Percentiles rank a stretch among this genome's conserved stretches.
Evolutionary conservation across 2,797 vertebrate genomes (phyloP).

Genomic region (Myotis findleyi): DNA sequence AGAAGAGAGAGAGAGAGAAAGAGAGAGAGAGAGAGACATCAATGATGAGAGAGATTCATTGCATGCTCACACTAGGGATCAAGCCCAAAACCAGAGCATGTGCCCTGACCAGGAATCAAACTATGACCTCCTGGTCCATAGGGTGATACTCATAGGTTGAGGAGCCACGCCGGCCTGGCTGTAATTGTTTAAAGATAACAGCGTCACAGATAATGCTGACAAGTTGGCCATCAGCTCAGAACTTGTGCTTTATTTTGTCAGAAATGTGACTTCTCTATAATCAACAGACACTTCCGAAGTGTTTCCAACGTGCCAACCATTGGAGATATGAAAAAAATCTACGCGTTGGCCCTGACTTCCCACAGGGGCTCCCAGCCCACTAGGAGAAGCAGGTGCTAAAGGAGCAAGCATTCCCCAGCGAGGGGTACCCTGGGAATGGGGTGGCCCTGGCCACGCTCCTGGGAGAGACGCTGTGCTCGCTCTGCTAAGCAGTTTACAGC

Average conservation of each 20-base stretch:
- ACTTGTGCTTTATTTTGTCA: background rate
- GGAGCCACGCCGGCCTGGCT: background rate
- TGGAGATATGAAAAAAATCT: background rate
- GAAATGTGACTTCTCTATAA: background rate
- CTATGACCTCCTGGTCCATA: too few species aligned
- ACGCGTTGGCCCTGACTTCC: too few species aligned
- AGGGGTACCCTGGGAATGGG: background rate
- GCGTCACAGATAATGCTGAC: background rate
- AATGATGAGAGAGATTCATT: too few species aligned
- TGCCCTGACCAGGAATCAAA: too few species aligned
- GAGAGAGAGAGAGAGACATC: too few species aligned
- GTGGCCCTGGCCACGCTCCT: slow-evolving; percentile 58
- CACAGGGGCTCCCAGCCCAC: background rate
- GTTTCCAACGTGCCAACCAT: background rate
- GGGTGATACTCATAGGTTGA: too few species aligned
- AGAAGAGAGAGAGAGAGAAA: too few species aligned
- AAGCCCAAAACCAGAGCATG: too few species aligned
- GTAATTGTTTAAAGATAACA: background rate
- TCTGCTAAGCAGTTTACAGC: slow-evolving; percentile 49
- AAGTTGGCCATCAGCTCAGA: background rate
- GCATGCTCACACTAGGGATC: too few species aligned
- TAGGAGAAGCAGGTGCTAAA: background rate
- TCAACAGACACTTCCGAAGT: background rate
- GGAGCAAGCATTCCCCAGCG: background rate
- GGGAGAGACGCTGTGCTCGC: slow-evolving; percentile 37